A percentile compares a stretch with the other conserved stretches of the same genome.
Conservation (phyloP, 2,113 vertebrate genomes). For the Gymnocephalus cernua region DNA sequence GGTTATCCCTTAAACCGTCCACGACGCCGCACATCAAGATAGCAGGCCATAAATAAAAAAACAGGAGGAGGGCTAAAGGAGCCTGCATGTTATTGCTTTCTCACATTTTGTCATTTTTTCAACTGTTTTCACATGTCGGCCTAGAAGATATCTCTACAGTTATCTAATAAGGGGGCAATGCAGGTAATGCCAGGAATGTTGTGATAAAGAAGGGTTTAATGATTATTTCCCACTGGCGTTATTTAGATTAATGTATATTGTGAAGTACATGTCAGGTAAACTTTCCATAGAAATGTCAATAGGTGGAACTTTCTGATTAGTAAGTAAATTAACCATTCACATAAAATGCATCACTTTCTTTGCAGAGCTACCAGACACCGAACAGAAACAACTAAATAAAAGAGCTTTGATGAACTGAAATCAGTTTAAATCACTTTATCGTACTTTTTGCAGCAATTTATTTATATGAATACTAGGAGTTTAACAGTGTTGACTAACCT, state of each 20-base stretch:
- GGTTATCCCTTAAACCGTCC: constrained; percentile 16
- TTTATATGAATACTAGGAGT: background rate
- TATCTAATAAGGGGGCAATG: background rate
- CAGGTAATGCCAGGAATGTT: background rate
- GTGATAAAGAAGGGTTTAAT: background rate
- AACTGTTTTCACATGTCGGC: background rate
- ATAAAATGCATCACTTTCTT: background rate
- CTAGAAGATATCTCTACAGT: constrained; percentile 7
- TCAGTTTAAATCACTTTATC: background rate
- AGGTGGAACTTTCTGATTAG: too few species aligned
- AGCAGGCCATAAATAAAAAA: background rate
- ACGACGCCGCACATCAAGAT: constrained; percentile 40
- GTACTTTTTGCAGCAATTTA: background rate
- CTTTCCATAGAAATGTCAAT: too few species aligned
- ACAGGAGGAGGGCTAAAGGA: background rate
- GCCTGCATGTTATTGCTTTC: constrained; percentile 9
- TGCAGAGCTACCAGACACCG: background rate
- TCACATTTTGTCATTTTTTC: background rate
- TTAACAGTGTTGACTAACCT: background rate
- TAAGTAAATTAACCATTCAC: background rate
- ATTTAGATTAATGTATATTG: background rate
- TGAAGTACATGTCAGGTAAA: background rate
- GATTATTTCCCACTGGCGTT: background rate
- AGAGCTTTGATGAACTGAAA: background rate
- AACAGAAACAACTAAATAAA: background rate